Evolutionary conservation across 2,113 vertebrate genomes (phyloP).

Genomic region (Lophius piscatorius): DNA sequence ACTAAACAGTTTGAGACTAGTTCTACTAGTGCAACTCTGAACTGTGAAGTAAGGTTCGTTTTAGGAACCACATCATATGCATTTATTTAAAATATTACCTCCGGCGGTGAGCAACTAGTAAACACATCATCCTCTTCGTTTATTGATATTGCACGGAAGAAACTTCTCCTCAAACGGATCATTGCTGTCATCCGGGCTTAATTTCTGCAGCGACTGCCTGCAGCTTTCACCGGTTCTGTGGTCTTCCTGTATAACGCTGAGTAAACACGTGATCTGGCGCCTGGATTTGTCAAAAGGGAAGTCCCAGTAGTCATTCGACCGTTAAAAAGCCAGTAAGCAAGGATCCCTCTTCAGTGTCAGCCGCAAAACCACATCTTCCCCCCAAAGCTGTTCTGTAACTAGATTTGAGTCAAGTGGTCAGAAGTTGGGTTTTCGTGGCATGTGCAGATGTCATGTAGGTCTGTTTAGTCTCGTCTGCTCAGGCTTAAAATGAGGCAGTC

Average conservation of each 20-base stretch:
- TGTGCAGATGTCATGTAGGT: too few species aligned
- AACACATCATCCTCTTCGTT: slow-evolving; percentile 33
- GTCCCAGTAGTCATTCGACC: slow-evolving; percentile 18
- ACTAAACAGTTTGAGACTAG: too few species aligned
- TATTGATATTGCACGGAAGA: neutral
- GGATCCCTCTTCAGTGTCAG: neutral
- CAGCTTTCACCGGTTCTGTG: neutral
- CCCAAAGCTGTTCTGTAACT: neutral
- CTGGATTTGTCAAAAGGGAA: slow-evolving; percentile 43
- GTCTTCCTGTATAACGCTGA: slow-evolving; percentile 16
- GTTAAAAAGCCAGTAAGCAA: slow-evolving; percentile 9
- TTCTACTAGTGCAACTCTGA: too few species aligned
- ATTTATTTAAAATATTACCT: slow-evolving; percentile 33
- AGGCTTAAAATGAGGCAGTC: too few species aligned
- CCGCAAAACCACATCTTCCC: slow-evolving; percentile 14
- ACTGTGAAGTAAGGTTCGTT: too few species aligned
- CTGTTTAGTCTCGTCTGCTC: too few species aligned
- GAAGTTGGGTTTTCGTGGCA: too few species aligned
- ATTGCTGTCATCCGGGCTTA: neutral
- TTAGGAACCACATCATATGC: neutral
- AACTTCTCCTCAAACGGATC: slow-evolving; percentile 26
- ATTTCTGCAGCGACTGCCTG: neutral
- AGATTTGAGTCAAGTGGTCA: neutral
- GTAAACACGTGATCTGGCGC: slow-evolving; percentile 30
- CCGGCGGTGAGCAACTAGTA: slow-evolving; percentile 12